Conservation (phyloP, 2,797 vertebrate species). For the Tamandua tetradactyla region DNA sequence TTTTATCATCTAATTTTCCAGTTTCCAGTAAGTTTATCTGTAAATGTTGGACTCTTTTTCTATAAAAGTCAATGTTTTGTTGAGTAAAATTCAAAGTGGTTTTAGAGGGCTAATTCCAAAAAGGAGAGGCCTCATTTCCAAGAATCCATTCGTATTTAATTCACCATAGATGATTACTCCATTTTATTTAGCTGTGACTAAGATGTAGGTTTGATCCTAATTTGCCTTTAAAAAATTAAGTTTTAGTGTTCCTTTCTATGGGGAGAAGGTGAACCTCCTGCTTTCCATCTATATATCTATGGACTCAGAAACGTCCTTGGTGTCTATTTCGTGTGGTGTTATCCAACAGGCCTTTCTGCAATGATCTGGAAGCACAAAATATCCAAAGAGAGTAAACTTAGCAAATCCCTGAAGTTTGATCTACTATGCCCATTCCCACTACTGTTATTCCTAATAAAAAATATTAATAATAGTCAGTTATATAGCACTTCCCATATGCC, state of each 20-base stretch:
- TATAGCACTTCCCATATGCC: not conserved
- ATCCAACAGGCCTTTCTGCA: not conserved
- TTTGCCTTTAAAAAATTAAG: not conserved
- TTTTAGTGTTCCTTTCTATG: not conserved
- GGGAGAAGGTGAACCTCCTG: not conserved
- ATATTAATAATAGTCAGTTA: not conserved
- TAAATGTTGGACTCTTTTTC: not conserved
- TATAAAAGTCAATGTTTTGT: not conserved
- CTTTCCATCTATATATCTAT: not conserved
- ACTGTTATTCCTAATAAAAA: conserved; percentile 17
- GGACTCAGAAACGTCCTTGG: not conserved
- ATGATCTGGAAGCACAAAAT: not conserved
- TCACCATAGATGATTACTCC: not conserved
- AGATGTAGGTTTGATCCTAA: not conserved
- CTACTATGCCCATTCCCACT: not conserved
- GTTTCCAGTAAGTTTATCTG: conserved; percentile 32
- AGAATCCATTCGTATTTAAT: not conserved
- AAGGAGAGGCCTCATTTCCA: not conserved
- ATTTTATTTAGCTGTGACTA: not conserved
- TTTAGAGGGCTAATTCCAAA: not conserved
- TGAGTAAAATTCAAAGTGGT: not conserved
- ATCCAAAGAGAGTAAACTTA: conserved; percentile 20
- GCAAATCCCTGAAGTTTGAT: not conserved
- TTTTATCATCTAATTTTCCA: conserved; percentile 10
- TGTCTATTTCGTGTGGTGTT: not conserved